These are phyloP conservation scores for Nomia melanderi DNA, from an alignment of 1,140 invertebrate species.

Conservation along the genomic window DNA sequence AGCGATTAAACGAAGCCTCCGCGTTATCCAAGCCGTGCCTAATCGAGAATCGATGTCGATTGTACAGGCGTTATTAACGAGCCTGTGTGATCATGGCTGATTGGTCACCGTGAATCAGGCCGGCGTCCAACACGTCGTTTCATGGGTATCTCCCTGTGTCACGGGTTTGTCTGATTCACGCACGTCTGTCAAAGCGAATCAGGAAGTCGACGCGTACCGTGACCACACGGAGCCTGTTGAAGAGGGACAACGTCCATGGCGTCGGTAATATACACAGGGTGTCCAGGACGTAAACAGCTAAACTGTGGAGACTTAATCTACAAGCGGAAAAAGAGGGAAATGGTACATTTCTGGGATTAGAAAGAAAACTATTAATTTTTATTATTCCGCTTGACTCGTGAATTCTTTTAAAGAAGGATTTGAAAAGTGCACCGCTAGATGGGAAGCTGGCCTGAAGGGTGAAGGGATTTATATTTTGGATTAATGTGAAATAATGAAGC, in stretches of 20 bases:
- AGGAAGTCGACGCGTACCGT: slow-evolving; percentile 48
- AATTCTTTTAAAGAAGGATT: no score
- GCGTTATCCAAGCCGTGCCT: slow-evolving; percentile 40
- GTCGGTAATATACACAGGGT: no score
- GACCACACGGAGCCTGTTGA: slow-evolving; percentile 22
- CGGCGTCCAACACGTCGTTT: slow-evolving; percentile 61
- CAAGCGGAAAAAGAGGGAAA: no score
- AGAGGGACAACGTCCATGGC: slow-evolving; percentile 41
- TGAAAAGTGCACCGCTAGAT: no score
- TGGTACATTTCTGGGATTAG: no score
- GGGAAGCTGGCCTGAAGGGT: no score
- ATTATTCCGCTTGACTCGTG: no score
- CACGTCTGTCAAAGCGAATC: slow-evolving; percentile 67
- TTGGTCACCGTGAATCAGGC: slow-evolving; percentile 62
- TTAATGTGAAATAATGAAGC: no score
- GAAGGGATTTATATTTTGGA: no score
- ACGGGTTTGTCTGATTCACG: slow-evolving; percentile 64
- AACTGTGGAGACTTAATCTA: no score
- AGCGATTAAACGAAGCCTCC: slow-evolving; percentile 57
- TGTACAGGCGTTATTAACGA: slow-evolving; percentile 65
- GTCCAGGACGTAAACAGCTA: no score
- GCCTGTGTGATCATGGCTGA: slow-evolving; percentile 56
- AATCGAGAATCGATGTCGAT: slow-evolving; percentile 62
- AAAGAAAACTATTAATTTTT: no score
- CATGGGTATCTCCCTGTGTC: slow-evolving; percentile 58